Percentiles rank a stretch among this genome's conserved stretches.
Evolutionary conservation across 2,797 vertebrate species (phyloP).

Genomic region (Sitta carolinensis): DNA sequence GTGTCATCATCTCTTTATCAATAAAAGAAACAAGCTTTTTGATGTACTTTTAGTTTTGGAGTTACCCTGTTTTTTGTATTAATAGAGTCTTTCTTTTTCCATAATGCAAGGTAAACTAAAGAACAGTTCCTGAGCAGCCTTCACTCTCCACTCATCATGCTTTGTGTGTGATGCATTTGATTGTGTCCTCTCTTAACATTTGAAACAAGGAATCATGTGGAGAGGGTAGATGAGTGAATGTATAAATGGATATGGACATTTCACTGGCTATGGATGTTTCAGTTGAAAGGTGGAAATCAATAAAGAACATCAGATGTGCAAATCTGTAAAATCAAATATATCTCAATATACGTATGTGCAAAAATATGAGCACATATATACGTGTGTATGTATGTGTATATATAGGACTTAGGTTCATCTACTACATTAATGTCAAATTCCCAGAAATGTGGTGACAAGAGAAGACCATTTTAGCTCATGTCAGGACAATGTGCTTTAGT

Average conservation of each 20-base stretch:
- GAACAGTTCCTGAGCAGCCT: neutral
- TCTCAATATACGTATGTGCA: neutral
- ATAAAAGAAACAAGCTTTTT: neutral
- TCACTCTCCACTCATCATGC: neutral
- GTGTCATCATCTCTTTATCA: neutral
- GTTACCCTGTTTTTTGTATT: neutral
- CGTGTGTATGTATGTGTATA: neutral
- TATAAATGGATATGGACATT: neutral
- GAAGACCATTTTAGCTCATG: conserved; percentile 71
- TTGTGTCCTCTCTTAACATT: neutral
- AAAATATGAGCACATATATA: neutral
- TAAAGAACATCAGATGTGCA: conserved; percentile 7
- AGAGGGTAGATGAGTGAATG: neutral
- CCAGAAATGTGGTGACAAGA: conserved; percentile 63
- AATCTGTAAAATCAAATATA: conserved; percentile 47
- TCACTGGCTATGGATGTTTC: neutral
- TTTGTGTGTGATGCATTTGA: neutral
- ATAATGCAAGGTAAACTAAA: neutral
- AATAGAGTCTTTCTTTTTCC: neutral
- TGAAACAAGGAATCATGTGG: neutral
- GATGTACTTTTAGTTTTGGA: neutral
- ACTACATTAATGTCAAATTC: conserved; percentile 63
- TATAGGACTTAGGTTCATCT: neutral
- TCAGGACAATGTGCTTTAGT: conserved; percentile 77
- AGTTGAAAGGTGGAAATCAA: neutral